Evolutionary conservation across 2,888 invertebrate genomes (phyloP), one percentile per base, ranked within the genome.

Genomic region (Monoplex corrugatus): DNA sequence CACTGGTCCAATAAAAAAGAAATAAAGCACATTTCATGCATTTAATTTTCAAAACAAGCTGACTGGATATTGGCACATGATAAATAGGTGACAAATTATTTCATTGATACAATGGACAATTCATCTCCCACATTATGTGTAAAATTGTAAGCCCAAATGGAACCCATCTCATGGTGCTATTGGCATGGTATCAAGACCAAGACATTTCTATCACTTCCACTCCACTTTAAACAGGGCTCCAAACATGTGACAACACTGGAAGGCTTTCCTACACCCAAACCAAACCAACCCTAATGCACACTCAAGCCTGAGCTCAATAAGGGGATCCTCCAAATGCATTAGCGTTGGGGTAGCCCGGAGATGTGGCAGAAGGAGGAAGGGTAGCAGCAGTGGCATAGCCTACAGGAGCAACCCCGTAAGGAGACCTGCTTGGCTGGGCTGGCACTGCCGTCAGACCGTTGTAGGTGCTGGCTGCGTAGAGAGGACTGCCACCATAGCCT

Each of bases 311-410:
- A 40, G 28, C 87, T 87, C 87, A 89, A 80, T 83, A 89, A 45
- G 75, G 87, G 19, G 90, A 87, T 45, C 13, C n/a, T 40, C 88
- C 89, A 45, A 80, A 87, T 40, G 86, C 50, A 3, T 84, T 43
- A 28, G 40, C 85, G 8, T 82, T 72, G 28, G 90, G 88, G 50
- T 87, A 86, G 38, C 88, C 85, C 23, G 87, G 88, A 13, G 13
- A 38, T n/a, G 90, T 87, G 38, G 90, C 68, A 28, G 80, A 43
- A 0, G 90, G 86, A 32, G 89, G 83, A 38, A 78, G 82, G 84
- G 43, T 57, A 87, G 84, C 28, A 63, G 50, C 38, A 38, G 87
- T 23, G 63, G 86, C 40, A 23, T 19, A 85, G 40, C 68, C 82
- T 68, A 89, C 72, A 28, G 84, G 57, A 44, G 43, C 88, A 45